Evolutionary conservation across 2,888 invertebrate species (phyloP).

Genomic region (Bugula neritina): DNA sequence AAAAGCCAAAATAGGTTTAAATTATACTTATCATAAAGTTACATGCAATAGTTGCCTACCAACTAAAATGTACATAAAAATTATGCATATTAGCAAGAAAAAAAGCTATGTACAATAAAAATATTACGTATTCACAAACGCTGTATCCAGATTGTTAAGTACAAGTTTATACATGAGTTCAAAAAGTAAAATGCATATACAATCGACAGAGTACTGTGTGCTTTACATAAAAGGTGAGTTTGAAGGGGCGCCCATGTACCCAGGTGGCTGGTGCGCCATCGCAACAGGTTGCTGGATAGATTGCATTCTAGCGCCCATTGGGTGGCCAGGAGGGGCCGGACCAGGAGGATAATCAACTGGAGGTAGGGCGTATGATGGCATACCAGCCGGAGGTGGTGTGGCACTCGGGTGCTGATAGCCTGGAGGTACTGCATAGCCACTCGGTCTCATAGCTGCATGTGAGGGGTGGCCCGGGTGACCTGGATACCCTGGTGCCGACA

Average conservation of each 20-base stretch:
- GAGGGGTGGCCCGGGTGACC: too few relatives aligned
- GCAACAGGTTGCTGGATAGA: slow-evolving; percentile 6
- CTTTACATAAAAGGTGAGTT: not conserved
- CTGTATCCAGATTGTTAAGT: too few relatives aligned
- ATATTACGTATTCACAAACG: too few relatives aligned
- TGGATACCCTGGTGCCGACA: not conserved
- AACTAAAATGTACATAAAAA: too few relatives aligned
- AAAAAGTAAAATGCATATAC: too few relatives aligned
- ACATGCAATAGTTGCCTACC: too few relatives aligned
- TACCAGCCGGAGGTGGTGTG: not conserved
- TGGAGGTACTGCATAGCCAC: not conserved
- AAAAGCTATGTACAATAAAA: too few relatives aligned
- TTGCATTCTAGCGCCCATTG: not conserved
- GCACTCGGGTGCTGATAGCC: slow-evolving; percentile 6
- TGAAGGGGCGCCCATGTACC: slow-evolving; percentile 18
- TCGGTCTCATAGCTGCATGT: not conserved
- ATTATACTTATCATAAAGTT: too few relatives aligned
- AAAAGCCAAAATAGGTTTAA: too few relatives aligned
- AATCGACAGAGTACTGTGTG: too few relatives aligned
- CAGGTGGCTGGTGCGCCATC: slow-evolving; percentile 11
- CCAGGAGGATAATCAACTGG: not conserved
- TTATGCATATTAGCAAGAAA: too few relatives aligned
- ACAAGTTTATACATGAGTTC: too few relatives aligned
- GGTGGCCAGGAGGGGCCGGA: not conserved
- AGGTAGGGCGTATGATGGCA: not conserved